A percentile compares a stretch with the other conserved stretches of the same genome.
Evolutionary conservation across 2,113 vertebrate genomes (phyloP).

Genomic region (Neogale vison): DNA sequence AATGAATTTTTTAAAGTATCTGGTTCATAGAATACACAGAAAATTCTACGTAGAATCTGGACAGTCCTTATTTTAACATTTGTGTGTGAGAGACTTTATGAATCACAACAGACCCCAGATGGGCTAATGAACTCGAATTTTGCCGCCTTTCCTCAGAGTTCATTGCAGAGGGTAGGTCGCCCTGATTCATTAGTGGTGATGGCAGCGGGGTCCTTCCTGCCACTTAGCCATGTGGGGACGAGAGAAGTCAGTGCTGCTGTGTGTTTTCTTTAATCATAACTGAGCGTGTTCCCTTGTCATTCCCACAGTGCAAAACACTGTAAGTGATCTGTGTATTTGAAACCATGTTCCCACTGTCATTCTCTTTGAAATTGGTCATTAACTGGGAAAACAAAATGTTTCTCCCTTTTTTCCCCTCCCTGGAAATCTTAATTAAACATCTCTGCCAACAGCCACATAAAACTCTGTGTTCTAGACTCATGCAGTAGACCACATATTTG

Average conservation of each 20-base stretch:
- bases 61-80: background rate
- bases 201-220: background rate
- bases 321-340: background rate
- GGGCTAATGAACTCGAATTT: background rate
- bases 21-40: background rate
- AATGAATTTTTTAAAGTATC: slow-evolving; percentile 21
- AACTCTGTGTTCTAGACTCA: background rate
- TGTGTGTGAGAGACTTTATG: background rate
- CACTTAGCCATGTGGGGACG: background rate
- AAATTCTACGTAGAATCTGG: slow-evolving; percentile 38
- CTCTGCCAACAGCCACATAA: slow-evolving; percentile 40
- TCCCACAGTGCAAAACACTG: background rate
- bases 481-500: slow-evolving; percentile 15
- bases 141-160: background rate
- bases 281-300: background rate
- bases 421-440: slow-evolving; percentile 38
- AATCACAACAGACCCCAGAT: background rate
- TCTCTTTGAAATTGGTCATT: slow-evolving; percentile 35
- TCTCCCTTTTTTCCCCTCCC: background rate
- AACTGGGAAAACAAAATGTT: background rate
- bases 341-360: background rate
- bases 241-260: background rate
- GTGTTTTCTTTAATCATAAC: background rate
- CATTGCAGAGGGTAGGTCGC: background rate
- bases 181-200: background rate